Evolutionary conservation across 2,113 vertebrate species (phyloP).

Genomic region (Microtus oregoni): DNA sequence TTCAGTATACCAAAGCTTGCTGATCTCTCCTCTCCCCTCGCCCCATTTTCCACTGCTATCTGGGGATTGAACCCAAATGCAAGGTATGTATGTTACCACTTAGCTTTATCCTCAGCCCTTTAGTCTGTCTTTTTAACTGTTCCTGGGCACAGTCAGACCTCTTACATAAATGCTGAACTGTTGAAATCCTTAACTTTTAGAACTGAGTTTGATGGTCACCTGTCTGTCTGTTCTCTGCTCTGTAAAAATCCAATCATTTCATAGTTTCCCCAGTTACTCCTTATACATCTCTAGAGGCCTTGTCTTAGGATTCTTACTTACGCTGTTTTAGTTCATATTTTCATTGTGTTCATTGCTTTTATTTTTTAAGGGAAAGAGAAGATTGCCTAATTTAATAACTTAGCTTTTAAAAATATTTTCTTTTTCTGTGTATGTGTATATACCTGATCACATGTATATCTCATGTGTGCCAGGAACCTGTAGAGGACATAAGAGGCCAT

Average conservation of each 20-base stretch:
- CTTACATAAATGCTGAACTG: neutral
- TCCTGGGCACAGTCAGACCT: neutral
- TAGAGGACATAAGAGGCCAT: neutral
- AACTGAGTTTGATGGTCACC: neutral
- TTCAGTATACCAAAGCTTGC: neutral
- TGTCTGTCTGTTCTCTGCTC: neutral
- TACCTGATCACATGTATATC: neutral
- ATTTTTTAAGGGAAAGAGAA: neutral
- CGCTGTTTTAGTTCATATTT: neutral
- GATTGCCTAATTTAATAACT: neutral
- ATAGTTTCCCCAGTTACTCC: neutral
- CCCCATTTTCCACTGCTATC: neutral
- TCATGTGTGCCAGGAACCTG: neutral
- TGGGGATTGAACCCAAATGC: neutral
- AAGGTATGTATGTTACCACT: neutral
- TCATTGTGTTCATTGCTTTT: constrained; percentile 8
- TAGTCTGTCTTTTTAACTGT: constrained; percentile 19
- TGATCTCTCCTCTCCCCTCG: neutral
- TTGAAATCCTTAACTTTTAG: constrained; percentile 36
- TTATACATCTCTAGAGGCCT: neutral
- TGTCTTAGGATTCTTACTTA: constrained; percentile 2
- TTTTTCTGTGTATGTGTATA: neutral
- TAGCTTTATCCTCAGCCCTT: neutral
- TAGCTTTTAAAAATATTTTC: neutral
- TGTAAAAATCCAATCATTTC: constrained; percentile 21